A percentile compares a stretch with the other conserved stretches of the same genome.
phyloP scores from a whole-genome alignment of 2,113 vertebrate genomes.

The Leptosomus discolor region DNA sequence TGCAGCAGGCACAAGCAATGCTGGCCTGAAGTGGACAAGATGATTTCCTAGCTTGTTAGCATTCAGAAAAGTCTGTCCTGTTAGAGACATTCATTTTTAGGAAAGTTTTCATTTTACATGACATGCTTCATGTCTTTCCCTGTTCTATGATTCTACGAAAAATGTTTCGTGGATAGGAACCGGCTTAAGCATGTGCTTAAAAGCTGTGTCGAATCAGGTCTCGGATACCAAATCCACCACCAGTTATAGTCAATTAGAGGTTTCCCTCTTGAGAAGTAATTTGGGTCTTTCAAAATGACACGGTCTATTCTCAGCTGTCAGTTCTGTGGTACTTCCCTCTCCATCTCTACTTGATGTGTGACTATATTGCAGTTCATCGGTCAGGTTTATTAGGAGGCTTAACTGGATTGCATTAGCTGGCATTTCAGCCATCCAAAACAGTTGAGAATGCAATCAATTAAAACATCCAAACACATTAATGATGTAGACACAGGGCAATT shows the following conservation, averaged over 20 bases:
- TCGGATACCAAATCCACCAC: neutral
- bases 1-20: neutral
- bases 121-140: neutral
- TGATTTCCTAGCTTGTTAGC: neutral
- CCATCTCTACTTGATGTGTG: neutral
- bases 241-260: neutral
- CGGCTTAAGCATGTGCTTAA: neutral
- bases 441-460: slow-evolving; percentile 41
- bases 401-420: slow-evolving; percentile 53
- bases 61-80: neutral
- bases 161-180: neutral
- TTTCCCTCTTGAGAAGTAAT: neutral
- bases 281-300: neutral
- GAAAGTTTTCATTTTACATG: neutral
- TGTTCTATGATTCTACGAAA: too few relatives aligned
- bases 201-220: neutral
- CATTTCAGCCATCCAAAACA: slow-evolving; percentile 27
- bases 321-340: neutral
- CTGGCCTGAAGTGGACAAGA: neutral
- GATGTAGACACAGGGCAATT: slow-evolving; percentile 14
- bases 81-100: neutral
- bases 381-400: slow-evolving; percentile 50
- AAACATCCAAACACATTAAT: slow-evolving; percentile 44
- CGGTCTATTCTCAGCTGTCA: neutral
- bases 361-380: slow-evolving; percentile 28